phyloP scores from a whole-genome alignment of 2,888 invertebrate genomes.

The Drosophila subquinaria region DNA sequence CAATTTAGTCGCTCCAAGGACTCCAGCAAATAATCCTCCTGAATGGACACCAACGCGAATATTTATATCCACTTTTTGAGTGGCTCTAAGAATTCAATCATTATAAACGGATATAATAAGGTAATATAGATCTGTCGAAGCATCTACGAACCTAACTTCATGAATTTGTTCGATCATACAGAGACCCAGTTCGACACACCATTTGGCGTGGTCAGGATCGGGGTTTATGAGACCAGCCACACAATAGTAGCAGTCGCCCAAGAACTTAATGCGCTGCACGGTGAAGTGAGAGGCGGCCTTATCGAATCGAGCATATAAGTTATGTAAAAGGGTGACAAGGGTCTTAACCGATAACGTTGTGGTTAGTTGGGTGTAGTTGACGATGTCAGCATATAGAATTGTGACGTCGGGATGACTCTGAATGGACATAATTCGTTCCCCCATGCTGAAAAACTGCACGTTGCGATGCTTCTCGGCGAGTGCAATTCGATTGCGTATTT shows the following conservation, averaged over 20 bases:
- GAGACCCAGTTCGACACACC: constrained; percentile 94
- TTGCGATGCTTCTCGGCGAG: background rate
- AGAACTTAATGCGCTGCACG: constrained; percentile 94
- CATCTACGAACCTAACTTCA: constrained; percentile 86
- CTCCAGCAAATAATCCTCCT: constrained; percentile 95
- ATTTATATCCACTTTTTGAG: constrained; percentile 93
- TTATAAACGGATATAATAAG: background rate
- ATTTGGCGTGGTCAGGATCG: constrained; percentile 92
- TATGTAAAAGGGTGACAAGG: constrained; percentile 94
- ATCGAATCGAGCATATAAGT: constrained; percentile 96
- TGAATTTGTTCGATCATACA: constrained; percentile 95
- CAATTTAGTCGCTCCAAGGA: constrained; percentile 96
- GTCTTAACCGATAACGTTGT: constrained; percentile 92
- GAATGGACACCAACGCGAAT: constrained; percentile 99
- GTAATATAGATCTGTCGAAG: background rate
- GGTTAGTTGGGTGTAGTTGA: constrained; percentile 93
- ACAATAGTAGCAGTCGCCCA: constrained; percentile 98
- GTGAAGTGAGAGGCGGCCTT: constrained; percentile 92
- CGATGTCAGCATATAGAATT: constrained; percentile 96
- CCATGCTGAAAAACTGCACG: accelerated
- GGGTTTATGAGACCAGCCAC: constrained; percentile 94
- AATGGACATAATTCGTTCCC: constrained; percentile 87
- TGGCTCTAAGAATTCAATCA: constrained; percentile 84
- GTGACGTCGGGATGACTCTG: constrained; percentile 94
- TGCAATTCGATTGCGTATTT: constrained; percentile 87